Evolutionary conservation across 2,888 invertebrate genomes (phyloP), one percentile per base, ranked within the genome.

Genomic region (Spialia ferax): DNA sequence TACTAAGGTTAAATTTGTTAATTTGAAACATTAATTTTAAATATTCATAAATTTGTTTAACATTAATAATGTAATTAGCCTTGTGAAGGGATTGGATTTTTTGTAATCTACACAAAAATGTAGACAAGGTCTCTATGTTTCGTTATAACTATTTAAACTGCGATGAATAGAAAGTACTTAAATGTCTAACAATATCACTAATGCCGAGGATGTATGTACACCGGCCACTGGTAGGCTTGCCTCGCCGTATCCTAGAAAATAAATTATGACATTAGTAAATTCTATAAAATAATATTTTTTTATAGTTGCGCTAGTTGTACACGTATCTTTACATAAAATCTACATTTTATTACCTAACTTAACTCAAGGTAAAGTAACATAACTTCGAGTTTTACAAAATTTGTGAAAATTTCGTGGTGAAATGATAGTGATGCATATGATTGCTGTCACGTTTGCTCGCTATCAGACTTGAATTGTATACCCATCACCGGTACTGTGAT

Each of bases 191-290:
- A 23, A 66, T 69, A 72, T 6, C 83, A 84, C 71, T 84, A 86
- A 80, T 88, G 87, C 71, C 81, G 80, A 70, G 84, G 80, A 63
- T 84, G 82, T 35, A 91, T 85, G 79, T 86, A 90, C 70, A 78
- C 81, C 69, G 93, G 91, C 86, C 89, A 91, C 71, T 89, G 85
- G 77, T 92, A 91, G 18, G 79, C 77, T 48, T 86, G 86, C 72
- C 78, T 77, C 71, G 78, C 81, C 70, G 81, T 77, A 69, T 78
- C 83, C 93, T 93, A 80, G 6, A 84, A 73, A 74, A 73, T 52
- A 63, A 57, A 57, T 22, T 20, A 42, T 18, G 8, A 42, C 8
- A 61, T 22, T 6, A 29, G 35, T 48, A 29, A 45, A 45, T 13
- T 2, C 29, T 29, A 1, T 15, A 15, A 29, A 18, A 18, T 18